phyloP scores from a whole-genome alignment of 1,140 invertebrate species.

The Thaumatotibia leucotreta region DNA sequence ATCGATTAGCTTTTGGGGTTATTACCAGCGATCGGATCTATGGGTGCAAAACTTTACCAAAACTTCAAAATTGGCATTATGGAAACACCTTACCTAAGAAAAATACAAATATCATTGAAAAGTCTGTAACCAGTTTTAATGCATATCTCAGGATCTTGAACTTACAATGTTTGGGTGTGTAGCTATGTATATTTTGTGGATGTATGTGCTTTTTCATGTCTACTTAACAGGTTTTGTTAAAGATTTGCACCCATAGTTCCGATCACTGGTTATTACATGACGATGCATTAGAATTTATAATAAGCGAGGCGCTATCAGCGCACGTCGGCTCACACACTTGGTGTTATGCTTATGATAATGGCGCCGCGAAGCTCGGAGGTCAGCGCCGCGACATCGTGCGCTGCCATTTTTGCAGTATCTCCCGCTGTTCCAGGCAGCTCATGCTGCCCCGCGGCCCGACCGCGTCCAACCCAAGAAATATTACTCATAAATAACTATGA shows the following conservation, averaged over 20 bases:
- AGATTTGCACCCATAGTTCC: too few species aligned
- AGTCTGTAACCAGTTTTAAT: too few species aligned
- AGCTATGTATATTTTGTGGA: too few species aligned
- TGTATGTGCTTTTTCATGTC: too few species aligned
- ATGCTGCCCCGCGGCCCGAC: constrained; percentile 22
- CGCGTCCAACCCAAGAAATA: constrained; percentile 25
- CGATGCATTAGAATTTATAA: constrained; percentile 50
- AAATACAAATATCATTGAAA: too few species aligned
- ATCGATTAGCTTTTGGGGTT: constrained; percentile 44
- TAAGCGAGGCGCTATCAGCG: constrained; percentile 33
- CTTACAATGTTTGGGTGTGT: too few species aligned
- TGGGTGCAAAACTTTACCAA: too few species aligned
- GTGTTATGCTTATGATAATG: constrained; percentile 50
- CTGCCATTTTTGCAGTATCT: constrained; percentile 49
- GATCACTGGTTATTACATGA: constrained; percentile 28
- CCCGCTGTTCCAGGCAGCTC: constrained; percentile 31
- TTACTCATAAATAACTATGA: constrained; percentile 40
- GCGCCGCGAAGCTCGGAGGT: constrained; percentile 26
- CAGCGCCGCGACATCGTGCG: constrained; percentile 51
- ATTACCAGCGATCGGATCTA: too few species aligned
- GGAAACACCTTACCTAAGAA: too few species aligned
- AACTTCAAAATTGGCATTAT: too few species aligned
- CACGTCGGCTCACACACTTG: constrained; percentile 37
- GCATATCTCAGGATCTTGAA: too few species aligned
- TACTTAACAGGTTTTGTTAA: too few species aligned